phyloP scores from a whole-genome alignment of 2,113 vertebrate species.

The Sceloporus undulatus region DNA sequence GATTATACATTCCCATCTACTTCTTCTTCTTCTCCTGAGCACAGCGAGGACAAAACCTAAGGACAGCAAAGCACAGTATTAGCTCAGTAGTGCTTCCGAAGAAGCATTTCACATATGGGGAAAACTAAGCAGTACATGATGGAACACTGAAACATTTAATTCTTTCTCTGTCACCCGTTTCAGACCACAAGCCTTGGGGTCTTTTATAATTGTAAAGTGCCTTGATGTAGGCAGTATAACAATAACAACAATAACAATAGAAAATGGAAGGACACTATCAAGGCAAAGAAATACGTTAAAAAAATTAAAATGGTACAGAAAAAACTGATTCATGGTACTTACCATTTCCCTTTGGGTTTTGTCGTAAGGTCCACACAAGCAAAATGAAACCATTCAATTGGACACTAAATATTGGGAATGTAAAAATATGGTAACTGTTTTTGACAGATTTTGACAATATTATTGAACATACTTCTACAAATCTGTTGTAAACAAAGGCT shows the following conservation, averaged over 20 bases:
- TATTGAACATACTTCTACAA: not conserved
- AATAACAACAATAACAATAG: not conserved
- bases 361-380: slow-evolving; percentile 97
- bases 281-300: not conserved
- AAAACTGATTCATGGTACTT: slow-evolving; percentile 58
- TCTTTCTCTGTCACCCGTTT: not conserved
- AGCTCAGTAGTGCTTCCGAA: not conserved
- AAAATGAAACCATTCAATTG: slow-evolving; percentile 99
- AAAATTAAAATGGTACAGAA: not conserved
- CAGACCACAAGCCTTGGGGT: not conserved
- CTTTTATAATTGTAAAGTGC: not conserved
- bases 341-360: slow-evolving; percentile 99
- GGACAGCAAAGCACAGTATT: not conserved
- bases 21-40: slow-evolving; percentile 95
- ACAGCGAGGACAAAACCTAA: slow-evolving; percentile 96
- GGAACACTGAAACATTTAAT: not conserved
- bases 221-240: not conserved
- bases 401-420: slow-evolving; percentile 84
- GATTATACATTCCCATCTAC: slow-evolving; percentile 74
- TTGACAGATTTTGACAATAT: not conserved
- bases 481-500: not conserved
- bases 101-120: not conserved
- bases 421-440: not conserved
- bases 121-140: not conserved
- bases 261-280: fast-evolving